A percentile compares a stretch with the other conserved stretches of the same genome.
Evolutionary conservation across 2,113 vertebrate genomes (phyloP).

Genomic region (Callithrix jacchus): DNA sequence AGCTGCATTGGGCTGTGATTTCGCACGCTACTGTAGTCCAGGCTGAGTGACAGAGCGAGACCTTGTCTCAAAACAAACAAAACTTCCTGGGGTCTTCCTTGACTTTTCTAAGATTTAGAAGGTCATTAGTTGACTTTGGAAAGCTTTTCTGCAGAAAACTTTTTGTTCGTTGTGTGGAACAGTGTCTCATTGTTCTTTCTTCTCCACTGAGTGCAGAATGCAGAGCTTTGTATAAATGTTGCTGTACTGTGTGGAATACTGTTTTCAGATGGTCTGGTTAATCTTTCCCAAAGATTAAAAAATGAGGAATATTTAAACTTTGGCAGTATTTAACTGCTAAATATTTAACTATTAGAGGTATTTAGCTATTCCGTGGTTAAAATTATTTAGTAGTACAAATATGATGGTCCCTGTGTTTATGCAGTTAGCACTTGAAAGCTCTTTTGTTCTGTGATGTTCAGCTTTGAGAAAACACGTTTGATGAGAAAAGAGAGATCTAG

Average conservation of each 20-base stretch:
- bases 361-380: neutral
- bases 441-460: conserved; percentile 24
- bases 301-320: conserved; percentile 35
- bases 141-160: neutral
- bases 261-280: neutral
- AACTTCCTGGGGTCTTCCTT: neutral
- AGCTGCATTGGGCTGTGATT: too few species aligned
- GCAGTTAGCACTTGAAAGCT: neutral
- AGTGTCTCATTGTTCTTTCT: neutral
- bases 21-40: too few species aligned
- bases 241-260: neutral
- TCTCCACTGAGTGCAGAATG: neutral
- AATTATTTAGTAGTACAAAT: neutral
- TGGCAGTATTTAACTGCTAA: neutral
- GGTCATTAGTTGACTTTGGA: conserved; percentile 36
- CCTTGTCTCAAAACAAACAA: too few species aligned
- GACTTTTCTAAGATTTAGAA: conserved; percentile 18
- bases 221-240: neutral
- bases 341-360: conserved; percentile 27
- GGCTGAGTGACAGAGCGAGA: too few species aligned
- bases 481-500: neutral
- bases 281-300: conserved; percentile 47
- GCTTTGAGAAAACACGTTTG: conserved; percentile 38
- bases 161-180: neutral
- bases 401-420: neutral